phyloP scores from a whole-genome alignment of 2,888 invertebrate species.

The Campoplex capitator region DNA sequence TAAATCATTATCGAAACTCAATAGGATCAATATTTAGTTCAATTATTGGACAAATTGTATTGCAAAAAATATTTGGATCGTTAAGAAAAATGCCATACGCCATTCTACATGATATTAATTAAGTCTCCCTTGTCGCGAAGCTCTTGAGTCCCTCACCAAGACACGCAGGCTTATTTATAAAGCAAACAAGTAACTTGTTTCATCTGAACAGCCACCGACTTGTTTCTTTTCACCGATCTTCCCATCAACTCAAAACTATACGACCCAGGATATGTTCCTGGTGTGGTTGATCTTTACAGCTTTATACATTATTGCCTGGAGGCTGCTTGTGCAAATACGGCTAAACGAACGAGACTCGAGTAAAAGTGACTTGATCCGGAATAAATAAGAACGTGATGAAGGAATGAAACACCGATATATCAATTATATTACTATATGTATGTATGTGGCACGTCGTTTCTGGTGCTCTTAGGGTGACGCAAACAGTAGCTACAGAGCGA shows the following conservation, averaged over 20 bases:
- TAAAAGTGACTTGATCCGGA: conserved; percentile 11
- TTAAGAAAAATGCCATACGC: background rate
- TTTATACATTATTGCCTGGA: conserved; percentile 15
- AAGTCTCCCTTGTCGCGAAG: background rate
- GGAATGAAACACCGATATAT: conserved; percentile 5
- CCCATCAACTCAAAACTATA: conserved; percentile 26
- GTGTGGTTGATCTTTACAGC: conserved; percentile 44
- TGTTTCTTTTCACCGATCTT: conserved; percentile 19
- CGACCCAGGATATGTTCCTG: conserved; percentile 1
- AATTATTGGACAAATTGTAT: background rate
- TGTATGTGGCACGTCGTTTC: conserved; percentile 34
- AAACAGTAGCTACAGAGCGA: background rate
- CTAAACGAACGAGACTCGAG: conserved; percentile 5
- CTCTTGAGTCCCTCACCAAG: background rate
- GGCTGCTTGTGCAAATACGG: background rate
- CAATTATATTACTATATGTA: conserved; percentile 17
- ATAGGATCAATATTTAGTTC: background rate
- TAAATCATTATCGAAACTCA: background rate
- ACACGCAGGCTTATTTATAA: background rate
- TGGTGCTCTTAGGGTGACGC: conserved; percentile 51
- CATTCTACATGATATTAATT: background rate
- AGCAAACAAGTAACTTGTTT: background rate
- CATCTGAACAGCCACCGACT: background rate
- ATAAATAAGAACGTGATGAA: background rate
- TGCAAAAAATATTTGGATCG: background rate